These are phyloP conservation scores for Hydra vulgaris DNA, from an alignment of 30 jellyfish, hydroid and myxozoan species.

Conservation along the genomic window DNA sequence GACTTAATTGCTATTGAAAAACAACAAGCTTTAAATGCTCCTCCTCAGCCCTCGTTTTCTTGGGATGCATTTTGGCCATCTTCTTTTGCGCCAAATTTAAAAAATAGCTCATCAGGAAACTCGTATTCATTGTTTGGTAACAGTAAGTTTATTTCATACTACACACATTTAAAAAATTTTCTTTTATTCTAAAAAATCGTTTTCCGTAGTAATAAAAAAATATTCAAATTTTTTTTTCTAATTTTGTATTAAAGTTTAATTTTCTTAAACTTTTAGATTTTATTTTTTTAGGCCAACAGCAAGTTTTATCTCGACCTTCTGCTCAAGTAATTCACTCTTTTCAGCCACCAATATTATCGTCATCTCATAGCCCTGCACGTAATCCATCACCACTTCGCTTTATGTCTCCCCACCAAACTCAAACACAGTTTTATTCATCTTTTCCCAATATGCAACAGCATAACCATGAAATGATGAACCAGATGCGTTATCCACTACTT, in stretches of 20 bases:
- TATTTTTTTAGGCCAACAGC: conserved; percentile 10
- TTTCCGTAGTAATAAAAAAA: too few species aligned
- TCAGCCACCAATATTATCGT: background rate
- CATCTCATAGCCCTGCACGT: background rate
- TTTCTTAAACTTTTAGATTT: too few species aligned
- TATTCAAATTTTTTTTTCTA: too few species aligned
- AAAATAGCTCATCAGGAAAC: conserved; percentile 3
- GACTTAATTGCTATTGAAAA: conserved; percentile 63
- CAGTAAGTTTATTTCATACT: background rate
- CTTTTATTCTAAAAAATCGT: too few species aligned
- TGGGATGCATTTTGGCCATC: conserved; percentile 37
- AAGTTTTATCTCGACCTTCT: background rate
- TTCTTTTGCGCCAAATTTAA: conserved; percentile 9
- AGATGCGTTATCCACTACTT: conserved; percentile 5
- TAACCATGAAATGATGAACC: background rate
- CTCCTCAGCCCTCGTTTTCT: conserved; percentile 13
- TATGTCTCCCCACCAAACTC: conserved; percentile 11
- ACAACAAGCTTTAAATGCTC: conserved; percentile 10
- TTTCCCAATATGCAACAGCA: conserved; percentile 3
- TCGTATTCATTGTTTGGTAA: conserved; percentile 17
- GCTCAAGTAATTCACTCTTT: background rate
- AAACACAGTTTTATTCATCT: background rate
- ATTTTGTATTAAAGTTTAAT: too few species aligned
- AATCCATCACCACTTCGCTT: conserved; percentile 9
- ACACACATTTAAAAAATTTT: too few species aligned